Percentiles rank a stretch among this genome's conserved stretches.
phyloP scores from a whole-genome alignment of 1,140 invertebrate genomes.

The Sinella curviseta region DNA sequence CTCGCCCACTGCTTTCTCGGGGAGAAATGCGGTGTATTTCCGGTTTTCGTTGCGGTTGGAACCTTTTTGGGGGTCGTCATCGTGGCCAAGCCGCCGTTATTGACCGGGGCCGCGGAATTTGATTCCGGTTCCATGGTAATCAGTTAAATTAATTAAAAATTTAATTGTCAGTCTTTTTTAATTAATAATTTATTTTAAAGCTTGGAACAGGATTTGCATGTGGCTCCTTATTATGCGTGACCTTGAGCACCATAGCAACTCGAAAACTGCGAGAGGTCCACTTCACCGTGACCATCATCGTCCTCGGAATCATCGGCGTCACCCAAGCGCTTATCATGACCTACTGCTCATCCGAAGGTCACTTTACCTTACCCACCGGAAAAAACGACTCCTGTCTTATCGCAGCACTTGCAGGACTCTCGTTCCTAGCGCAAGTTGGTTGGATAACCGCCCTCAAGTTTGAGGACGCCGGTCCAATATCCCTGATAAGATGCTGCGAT shows the following conservation, averaged over 20 bases:
- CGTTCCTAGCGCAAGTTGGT: slow-evolving; percentile 43
- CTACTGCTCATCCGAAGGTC: slow-evolving; percentile 13
- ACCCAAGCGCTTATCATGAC: slow-evolving; percentile 33
- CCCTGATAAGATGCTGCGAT: slow-evolving; percentile 9
- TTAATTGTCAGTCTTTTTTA: too few species aligned
- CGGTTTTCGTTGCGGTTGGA: slow-evolving; percentile 33
- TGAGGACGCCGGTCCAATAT: slow-evolving; percentile 37
- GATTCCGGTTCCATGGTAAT: slow-evolving; percentile 25
- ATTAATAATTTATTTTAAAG: too few species aligned
- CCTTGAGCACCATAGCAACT: slow-evolving; percentile 40
- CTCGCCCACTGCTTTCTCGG: slow-evolving; percentile 45
- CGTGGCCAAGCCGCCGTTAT: slow-evolving; percentile 17
- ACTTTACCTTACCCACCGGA: slow-evolving; percentile 19
- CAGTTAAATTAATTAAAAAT: too few species aligned
- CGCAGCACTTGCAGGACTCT: slow-evolving; percentile 17
- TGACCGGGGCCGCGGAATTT: slow-evolving; percentile 24
- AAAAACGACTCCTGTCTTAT: slow-evolving; percentile 26
- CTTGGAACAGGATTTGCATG: slow-evolving; percentile 44
- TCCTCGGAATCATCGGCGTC: slow-evolving; percentile 45
- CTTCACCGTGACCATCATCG: slow-evolving; percentile 43
- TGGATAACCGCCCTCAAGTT: slow-evolving; percentile 44
- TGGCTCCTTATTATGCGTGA: slow-evolving; percentile 43
- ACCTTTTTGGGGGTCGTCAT: slow-evolving; percentile 37
- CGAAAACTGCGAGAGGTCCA: slow-evolving; percentile 46
- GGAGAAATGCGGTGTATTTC: slow-evolving; percentile 44